Evolutionary conservation across 2,113 vertebrate genomes (phyloP).

Genomic region (Rhizomys pruinosus): DNA sequence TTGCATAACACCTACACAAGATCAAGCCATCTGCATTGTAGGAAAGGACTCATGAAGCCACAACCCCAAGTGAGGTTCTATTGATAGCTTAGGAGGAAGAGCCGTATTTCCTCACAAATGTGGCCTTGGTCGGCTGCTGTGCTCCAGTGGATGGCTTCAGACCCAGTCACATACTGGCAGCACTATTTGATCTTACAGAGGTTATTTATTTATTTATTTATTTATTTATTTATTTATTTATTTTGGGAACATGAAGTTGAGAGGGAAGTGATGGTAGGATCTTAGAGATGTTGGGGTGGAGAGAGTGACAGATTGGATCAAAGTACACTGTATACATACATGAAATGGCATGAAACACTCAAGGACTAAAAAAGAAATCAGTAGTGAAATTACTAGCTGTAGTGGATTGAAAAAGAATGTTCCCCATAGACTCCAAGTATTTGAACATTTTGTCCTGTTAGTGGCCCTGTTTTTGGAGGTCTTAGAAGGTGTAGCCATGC

Average conservation of each 20-base stretch:
- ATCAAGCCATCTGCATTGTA: neutral
- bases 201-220: too few relatives aligned
- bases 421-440: too few relatives aligned
- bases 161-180: neutral
- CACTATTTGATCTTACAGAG: neutral
- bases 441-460: too few relatives aligned
- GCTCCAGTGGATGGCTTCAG: neutral
- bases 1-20: neutral
- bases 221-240: too few relatives aligned
- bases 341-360: too few relatives aligned
- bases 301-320: neutral
- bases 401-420: too few relatives aligned
- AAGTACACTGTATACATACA: neutral
- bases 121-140: neutral
- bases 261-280: neutral
- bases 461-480: too few relatives aligned
- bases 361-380: neutral
- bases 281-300: neutral
- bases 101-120: neutral
- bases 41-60: too few relatives aligned
- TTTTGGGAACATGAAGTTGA: too few relatives aligned
- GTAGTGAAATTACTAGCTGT: conserved; percentile 7
- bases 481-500: too few relatives aligned
- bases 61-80: too few relatives aligned
- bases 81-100: too few relatives aligned